A percentile compares a stretch with the other conserved stretches of the same genome.
Conservation (phyloP, 1,140 invertebrate species). For the Philaenus spumarius region DNA sequence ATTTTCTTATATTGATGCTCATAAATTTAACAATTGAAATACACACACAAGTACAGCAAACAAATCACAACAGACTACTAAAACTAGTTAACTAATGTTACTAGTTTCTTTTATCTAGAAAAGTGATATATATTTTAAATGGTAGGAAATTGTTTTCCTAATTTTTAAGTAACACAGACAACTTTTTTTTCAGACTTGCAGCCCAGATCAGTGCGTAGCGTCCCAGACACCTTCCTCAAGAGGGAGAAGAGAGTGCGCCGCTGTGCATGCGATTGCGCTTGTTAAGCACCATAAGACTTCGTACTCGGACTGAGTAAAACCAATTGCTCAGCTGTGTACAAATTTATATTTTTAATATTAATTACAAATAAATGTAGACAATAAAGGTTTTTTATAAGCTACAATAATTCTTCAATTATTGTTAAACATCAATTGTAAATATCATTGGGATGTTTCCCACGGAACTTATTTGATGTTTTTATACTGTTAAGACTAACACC, state of each 20-base stretch:
- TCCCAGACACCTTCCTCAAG: constrained; percentile 26
- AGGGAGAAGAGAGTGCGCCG: constrained; percentile 31
- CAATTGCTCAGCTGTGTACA: not conserved
- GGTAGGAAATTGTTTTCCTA: not conserved
- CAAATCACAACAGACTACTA: too few species aligned
- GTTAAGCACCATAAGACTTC: too few species aligned
- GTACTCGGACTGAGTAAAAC: too few species aligned
- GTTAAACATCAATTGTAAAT: too few species aligned
- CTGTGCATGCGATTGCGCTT: constrained; percentile 33
- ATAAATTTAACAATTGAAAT: too few species aligned
- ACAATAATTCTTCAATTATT: too few species aligned
- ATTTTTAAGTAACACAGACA: not conserved
- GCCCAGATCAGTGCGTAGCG: constrained; percentile 29
- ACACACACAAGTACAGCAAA: not conserved
- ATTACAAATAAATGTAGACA: too few species aligned
- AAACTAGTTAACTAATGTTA: not conserved
- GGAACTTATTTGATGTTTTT: too few species aligned
- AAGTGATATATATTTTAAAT: not conserved
- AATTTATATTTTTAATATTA: not conserved
- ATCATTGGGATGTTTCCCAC: too few species aligned
- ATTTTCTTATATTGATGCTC: not conserved
- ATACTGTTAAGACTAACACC: too few species aligned
- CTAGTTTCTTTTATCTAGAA: not conserved
- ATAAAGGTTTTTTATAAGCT: too few species aligned
- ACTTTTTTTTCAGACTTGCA: constrained; percentile 29